Evolutionary conservation across 2,888 invertebrate genomes (phyloP).

Genomic region (Tiliacea citrago): DNA sequence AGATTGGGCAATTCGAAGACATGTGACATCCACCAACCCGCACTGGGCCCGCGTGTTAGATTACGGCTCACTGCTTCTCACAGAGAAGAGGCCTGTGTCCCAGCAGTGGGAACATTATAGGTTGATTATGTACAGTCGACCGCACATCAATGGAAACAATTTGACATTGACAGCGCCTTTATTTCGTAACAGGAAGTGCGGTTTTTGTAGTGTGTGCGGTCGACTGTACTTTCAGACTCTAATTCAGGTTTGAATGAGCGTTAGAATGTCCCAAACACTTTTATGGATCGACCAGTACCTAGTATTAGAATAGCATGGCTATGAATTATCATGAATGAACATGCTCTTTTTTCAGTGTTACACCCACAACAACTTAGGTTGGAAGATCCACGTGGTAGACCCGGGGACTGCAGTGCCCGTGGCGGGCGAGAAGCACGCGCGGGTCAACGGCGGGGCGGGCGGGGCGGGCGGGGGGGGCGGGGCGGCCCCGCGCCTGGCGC

Average conservation of each 20-base stretch:
- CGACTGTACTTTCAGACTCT: not conserved
- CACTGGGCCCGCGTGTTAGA: too few relatives aligned
- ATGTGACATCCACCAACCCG: too few relatives aligned
- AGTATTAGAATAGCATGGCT: not conserved
- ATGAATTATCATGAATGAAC: not conserved
- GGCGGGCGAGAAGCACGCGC: conserved; percentile 75
- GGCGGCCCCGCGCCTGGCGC: too few relatives aligned
- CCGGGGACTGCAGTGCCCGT: conserved; percentile 89
- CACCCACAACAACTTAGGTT: conserved; percentile 97
- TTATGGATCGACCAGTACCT: not conserved
- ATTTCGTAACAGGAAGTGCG: not conserved
- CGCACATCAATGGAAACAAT: too few relatives aligned
- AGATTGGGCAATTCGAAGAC: too few relatives aligned
- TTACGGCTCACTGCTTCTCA: too few relatives aligned
- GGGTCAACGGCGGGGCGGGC: not conserved
- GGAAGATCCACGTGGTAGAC: conserved; percentile 97
- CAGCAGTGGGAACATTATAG: too few relatives aligned
- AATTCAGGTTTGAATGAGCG: not conserved
- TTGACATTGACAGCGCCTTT: not conserved
- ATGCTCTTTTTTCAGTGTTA: conserved; percentile 93
- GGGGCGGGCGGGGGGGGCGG: not conserved
- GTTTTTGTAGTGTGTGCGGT: not conserved
- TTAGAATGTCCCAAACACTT: not conserved
- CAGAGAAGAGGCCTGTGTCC: too few relatives aligned
- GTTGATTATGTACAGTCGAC: too few relatives aligned